Percentiles rank a stretch among this genome's conserved stretches.
phyloP scores from a whole-genome alignment of 2,797 vertebrate genomes.

The Xerus rutilus region DNA sequence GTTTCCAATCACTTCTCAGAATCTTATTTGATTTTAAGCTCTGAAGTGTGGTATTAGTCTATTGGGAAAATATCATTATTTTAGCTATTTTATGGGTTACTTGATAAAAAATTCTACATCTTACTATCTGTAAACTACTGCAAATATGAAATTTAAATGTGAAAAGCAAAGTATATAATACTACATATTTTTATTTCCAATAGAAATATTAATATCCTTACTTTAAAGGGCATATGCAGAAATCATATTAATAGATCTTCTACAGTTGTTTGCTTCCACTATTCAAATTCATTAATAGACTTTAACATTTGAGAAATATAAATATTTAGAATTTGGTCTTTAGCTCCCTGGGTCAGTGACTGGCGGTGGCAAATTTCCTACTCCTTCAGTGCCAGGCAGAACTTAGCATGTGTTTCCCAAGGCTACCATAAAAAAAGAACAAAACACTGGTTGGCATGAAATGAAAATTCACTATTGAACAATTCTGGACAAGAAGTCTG shows the following conservation, averaged over 20 bases:
- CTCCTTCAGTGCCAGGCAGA: neutral
- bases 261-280: neutral
- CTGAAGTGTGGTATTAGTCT: neutral
- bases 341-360: neutral
- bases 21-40: conserved; percentile 12
- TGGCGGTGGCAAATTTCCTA: neutral
- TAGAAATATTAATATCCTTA: neutral
- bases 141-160: neutral
- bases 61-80: neutral
- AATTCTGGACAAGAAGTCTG: neutral
- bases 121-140: neutral
- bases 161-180: neutral
- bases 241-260: neutral
- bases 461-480: neutral
- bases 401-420: neutral
- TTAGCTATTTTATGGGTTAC: neutral
- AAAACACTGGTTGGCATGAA: neutral
- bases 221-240: neutral
- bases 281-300: neutral
- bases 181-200: neutral
- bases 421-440: neutral
- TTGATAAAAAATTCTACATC: neutral
- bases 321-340: neutral
- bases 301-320: neutral
- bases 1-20: neutral